Conservation (phyloP, 2,113 vertebrate genomes). For the Scolopax mira region DNA sequence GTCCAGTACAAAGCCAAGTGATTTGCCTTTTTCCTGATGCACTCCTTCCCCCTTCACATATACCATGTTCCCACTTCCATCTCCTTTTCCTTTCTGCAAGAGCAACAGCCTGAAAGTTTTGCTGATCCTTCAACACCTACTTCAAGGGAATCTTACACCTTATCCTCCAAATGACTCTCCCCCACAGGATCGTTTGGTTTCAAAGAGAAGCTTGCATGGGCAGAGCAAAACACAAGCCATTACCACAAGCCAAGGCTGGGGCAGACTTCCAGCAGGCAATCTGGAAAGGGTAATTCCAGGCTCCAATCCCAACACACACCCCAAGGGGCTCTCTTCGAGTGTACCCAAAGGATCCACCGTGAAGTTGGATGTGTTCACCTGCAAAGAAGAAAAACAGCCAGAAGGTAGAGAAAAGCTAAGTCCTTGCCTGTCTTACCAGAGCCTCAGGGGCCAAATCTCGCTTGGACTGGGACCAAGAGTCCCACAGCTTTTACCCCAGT, state of each 20-base stretch:
- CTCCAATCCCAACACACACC: slow-evolving; percentile 94
- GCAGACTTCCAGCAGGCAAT: slow-evolving; percentile 89
- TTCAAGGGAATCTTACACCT: not conserved
- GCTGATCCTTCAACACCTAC: not conserved
- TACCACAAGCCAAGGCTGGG: slow-evolving; percentile 94
- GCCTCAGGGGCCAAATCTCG: not conserved
- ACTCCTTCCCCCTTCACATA: not conserved
- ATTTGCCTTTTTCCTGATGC: not conserved
- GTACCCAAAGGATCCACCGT: slow-evolving; percentile 89
- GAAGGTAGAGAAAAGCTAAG: not conserved
- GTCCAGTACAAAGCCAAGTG: not conserved
- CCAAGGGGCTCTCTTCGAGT: slow-evolving; percentile 91
- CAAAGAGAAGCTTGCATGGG: not conserved
- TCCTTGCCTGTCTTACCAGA: not conserved
- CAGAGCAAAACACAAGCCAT: not conserved
- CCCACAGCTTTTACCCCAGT: not conserved
- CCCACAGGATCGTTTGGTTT: not conserved
- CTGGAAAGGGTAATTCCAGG: slow-evolving; percentile 94
- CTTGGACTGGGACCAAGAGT: not conserved
- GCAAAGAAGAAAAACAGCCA: not conserved
- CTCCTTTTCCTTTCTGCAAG: not conserved
- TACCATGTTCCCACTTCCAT: not conserved
- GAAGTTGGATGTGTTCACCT: slow-evolving; percentile 95
- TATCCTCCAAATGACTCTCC: not conserved
- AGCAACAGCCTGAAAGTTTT: not conserved